Conservation (phyloP, 1,140 invertebrate genomes). For the Drosophila tropicalis region DNA sequence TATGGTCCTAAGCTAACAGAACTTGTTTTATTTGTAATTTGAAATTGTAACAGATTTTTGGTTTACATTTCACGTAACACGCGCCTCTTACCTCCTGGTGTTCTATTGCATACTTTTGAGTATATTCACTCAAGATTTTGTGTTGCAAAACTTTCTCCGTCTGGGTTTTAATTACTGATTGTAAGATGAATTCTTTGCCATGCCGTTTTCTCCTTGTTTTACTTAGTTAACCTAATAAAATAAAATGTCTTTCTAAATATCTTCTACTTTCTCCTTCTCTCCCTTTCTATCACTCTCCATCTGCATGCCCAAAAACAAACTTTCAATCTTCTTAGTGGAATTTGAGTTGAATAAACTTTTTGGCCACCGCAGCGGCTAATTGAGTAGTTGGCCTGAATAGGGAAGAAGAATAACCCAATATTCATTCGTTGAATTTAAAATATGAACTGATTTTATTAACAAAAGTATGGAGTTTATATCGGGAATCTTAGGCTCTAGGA, state of each 20-base stretch:
- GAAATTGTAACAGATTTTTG: constrained; percentile 39
- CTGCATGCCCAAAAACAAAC: constrained; percentile 48
- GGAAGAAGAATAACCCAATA: too few species aligned
- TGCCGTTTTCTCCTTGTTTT: background rate
- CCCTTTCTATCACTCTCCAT: background rate
- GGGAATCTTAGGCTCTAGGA: too few species aligned
- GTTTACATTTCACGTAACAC: constrained; percentile 55
- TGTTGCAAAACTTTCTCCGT: constrained; percentile 26
- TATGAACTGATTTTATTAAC: too few species aligned
- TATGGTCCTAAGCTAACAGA: constrained; percentile 66
- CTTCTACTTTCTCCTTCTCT: constrained; percentile 7
- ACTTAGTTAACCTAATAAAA: constrained; percentile 58
- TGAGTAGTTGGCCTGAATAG: constrained; percentile 27
- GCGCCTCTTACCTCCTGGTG: background rate
- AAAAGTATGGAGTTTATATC: too few species aligned
- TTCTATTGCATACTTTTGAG: constrained; percentile 11
- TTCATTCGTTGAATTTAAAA: too few species aligned
- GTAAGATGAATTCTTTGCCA: constrained; percentile 36
- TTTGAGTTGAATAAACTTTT: constrained; percentile 20
- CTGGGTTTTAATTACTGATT: constrained; percentile 24
- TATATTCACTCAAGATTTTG: constrained; percentile 51
- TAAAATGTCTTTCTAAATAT: constrained; percentile 57
- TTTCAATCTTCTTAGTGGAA: constrained; percentile 25
- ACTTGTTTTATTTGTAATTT: constrained; percentile 39
- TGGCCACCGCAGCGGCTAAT: constrained; percentile 43